Evolutionary conservation across 2,797 vertebrate species (phyloP).

Genomic region (Cercopithecus hamlyni): DNA sequence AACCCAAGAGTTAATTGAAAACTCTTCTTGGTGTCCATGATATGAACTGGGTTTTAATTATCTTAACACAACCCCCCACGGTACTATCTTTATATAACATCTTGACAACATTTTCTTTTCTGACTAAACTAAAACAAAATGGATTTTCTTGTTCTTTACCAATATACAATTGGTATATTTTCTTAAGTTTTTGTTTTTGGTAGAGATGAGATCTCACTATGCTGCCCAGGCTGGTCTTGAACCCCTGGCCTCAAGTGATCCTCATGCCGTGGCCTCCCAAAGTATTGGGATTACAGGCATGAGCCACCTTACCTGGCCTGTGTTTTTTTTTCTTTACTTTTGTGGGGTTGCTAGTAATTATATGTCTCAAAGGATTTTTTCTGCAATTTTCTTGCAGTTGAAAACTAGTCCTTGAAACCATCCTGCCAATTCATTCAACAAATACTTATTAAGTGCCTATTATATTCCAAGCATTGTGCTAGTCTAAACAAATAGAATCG

Average conservation of each 20-base stretch:
- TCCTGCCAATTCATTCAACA: conserved; percentile 37
- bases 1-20: neutral
- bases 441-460: neutral
- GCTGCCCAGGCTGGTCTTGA: neutral
- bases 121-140: neutral
- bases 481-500: conserved; percentile 6
- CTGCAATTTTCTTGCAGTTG: conserved; percentile 13
- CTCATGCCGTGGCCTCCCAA: neutral
- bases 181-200: neutral
- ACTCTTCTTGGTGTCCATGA: neutral
- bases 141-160: neutral
- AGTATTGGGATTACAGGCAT: neutral
- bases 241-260: neutral
- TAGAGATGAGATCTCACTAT: neutral
- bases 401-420: conserved; percentile 23
- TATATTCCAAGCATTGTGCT: neutral
- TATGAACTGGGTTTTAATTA: conserved; percentile 42
- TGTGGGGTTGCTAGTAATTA: conserved; percentile 21
- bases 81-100: neutral
- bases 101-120: conserved; percentile 36
- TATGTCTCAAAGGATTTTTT: neutral
- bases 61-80: neutral
- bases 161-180: conserved; percentile 16
- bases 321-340: neutral
- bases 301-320: neutral